phyloP scores from a whole-genome alignment of 2,888 invertebrate genomes.

The Melangyna quadrimaculata region DNA sequence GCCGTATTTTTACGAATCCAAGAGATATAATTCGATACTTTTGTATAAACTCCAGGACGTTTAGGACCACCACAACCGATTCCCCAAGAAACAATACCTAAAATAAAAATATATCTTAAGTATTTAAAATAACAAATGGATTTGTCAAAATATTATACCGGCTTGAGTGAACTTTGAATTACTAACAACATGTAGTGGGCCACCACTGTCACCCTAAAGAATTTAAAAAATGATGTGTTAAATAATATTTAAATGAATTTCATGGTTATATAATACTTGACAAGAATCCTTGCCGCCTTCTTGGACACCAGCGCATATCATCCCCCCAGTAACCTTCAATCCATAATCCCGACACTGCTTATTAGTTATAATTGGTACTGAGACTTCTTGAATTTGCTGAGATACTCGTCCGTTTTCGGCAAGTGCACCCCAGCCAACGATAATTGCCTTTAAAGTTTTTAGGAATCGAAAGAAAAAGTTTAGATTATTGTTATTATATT shows the following conservation, averaged over 20 bases:
- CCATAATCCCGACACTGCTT: conserved; percentile 58
- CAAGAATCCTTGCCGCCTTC: conserved; percentile 68
- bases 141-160: background rate
- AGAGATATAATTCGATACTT: conserved; percentile 61
- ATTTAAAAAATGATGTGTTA: background rate
- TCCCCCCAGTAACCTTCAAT: conserved; percentile 33
- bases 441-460: conserved; percentile 44
- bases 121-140: background rate
- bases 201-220: conserved; percentile 59
- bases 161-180: conserved; percentile 49
- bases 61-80: conserved; percentile 66
- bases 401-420: conserved; percentile 45
- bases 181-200: conserved; percentile 57
- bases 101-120: background rate
- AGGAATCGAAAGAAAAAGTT: too few species aligned
- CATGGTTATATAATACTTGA: conserved; percentile 46
- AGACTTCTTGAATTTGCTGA: conserved; percentile 57
- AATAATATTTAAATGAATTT: background rate
- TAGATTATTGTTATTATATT: background rate
- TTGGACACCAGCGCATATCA: conserved; percentile 55
- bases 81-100: conserved; percentile 73
- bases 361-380: conserved; percentile 67
- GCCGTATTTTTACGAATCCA: conserved; percentile 67
- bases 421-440: conserved; percentile 69
- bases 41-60: conserved; percentile 71